Base-by-base conservation (phyloP, 2,113 vertebrate species). In the Semicossyphus pulcher region DNA sequence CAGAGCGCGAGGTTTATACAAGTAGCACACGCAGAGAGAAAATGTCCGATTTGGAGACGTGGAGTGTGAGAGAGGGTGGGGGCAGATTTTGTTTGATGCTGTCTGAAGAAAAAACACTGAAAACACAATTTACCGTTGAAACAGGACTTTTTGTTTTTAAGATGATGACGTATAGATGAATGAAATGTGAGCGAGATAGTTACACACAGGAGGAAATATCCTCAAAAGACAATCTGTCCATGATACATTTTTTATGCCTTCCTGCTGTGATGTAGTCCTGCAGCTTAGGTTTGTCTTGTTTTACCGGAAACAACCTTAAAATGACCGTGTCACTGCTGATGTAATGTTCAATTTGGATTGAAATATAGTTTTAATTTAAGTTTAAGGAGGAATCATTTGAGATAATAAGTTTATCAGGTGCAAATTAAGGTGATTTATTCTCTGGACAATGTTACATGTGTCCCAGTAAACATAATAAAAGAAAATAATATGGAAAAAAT, bases 41-140 rank as follows among this genome's bases (percentile, higher is more conserved):
- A 72, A 88, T 80, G 87, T 89, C 89, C 86, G 86, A 80, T 86
- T 42, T 74, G 47, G 59, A 87, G 66, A 84, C 58, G 52, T 34
- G 31, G 79, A 70, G 36, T 60, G 58, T 36, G 68, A 68, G n/a
- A 44, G 47, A 68, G 64, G 80, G 75, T 41, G 74, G 63, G 67
- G 61, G 72, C 54, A 57, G 73, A 58, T 51, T 44, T 45, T 51
- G 29, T 65, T 47, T 47, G n/a, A 56, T 57, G 23, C 12, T 34
- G 36, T 37, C 36, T 61, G 15, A 36, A 42, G 42, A 66, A 73
- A 70, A 76, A 72, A 61, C 41, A 49, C 3, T 16, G 0, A 34
- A 11, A 31, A 58, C 7, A 26, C 25, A 16, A 25, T 60, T 47
- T 73, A 29, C 21, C 6, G 18, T 23, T 1, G 15, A 10, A 9